A percentile compares a stretch with the other conserved stretches of the same genome.
These are phyloP conservation scores for Hyperopisus bebe DNA, from an alignment of 2,113 vertebrate genomes.

Conservation along the genomic window DNA sequence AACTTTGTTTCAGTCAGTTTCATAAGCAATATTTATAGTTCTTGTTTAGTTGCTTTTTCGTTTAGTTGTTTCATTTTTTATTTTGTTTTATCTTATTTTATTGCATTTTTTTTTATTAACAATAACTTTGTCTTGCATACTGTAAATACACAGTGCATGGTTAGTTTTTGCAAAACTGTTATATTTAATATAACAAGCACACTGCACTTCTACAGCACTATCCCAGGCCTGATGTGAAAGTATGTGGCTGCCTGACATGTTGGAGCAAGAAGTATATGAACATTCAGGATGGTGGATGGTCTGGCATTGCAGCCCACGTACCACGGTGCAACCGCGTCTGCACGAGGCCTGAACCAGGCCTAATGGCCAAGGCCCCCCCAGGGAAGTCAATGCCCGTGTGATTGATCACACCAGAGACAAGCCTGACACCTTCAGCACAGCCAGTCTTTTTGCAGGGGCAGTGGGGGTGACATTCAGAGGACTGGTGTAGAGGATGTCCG, in stretches of 20 bases:
- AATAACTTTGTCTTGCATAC: not conserved
- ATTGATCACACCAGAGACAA: conserved; percentile 35
- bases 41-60: not conserved
- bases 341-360: not conserved
- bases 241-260: not conserved
- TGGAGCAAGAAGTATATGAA: not conserved
- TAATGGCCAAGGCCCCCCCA: conserved; percentile 30
- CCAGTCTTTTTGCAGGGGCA: conserved; percentile 29
- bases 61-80: not conserved
- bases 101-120: not conserved
- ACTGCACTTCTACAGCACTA: not conserved
- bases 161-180: not conserved
- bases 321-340: not conserved
- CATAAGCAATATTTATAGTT: not conserved
- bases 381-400: conserved; percentile 27
- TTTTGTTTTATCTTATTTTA: not conserved
- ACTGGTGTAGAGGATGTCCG: not conserved
- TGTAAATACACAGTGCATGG: not conserved
- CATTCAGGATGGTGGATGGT: not conserved
- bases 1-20: not conserved
- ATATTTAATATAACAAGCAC: not conserved
- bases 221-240: not conserved
- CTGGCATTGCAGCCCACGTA: not conserved
- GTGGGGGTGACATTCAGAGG: conserved; percentile 28
- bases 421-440: conserved; percentile 31